phyloP scores from a whole-genome alignment of 2,797 vertebrate genomes.

The Basileuterus tristriatus region DNA sequence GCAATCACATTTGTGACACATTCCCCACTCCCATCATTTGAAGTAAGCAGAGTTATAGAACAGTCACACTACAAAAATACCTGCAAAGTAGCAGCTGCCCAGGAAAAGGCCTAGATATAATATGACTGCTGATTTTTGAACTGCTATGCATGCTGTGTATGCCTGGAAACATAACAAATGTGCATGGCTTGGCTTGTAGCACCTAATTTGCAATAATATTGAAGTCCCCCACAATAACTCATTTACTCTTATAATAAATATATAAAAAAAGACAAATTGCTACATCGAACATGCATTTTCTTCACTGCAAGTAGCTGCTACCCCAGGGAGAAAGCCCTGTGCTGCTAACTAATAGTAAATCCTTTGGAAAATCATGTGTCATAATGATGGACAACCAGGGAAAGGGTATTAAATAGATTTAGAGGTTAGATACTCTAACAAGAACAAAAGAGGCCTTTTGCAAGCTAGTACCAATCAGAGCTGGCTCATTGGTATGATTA shows the following conservation, averaged over 20 bases:
- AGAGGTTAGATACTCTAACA: slow-evolving; percentile 81
- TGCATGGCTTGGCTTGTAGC: slow-evolving; percentile 72
- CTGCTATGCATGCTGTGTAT: slow-evolving; percentile 71
- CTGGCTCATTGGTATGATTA: slow-evolving; percentile 65
- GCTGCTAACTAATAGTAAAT: slow-evolving; percentile 84
- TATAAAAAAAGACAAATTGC: slow-evolving; percentile 86
- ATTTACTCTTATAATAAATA: slow-evolving; percentile 87
- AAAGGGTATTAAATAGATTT: slow-evolving; percentile 85
- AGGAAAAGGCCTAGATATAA: slow-evolving; percentile 57
- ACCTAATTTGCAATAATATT: slow-evolving; percentile 85
- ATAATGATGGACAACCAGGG: slow-evolving; percentile 84
- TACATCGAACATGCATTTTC: slow-evolving; percentile 84
- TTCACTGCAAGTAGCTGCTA: slow-evolving; percentile 79
- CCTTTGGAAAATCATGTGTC: slow-evolving; percentile 86
- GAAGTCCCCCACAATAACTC: slow-evolving; percentile 82
- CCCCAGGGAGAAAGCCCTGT: slow-evolving; percentile 81
- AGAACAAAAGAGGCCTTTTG: slow-evolving; percentile 83
- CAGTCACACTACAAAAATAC: slow-evolving; percentile 14
- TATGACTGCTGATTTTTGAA: slow-evolving; percentile 71
- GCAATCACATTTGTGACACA: slow-evolving; percentile 61
- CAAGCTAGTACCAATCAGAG: slow-evolving; percentile 72
- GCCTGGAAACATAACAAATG: slow-evolving; percentile 80
- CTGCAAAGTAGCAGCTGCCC: slow-evolving; percentile 43
- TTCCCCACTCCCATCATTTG: slow-evolving; percentile 2
- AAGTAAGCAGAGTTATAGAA: slow-evolving; percentile 31